phyloP scores from a whole-genome alignment of 2,888 invertebrate genomes.

The Nomada lathburiana region DNA sequence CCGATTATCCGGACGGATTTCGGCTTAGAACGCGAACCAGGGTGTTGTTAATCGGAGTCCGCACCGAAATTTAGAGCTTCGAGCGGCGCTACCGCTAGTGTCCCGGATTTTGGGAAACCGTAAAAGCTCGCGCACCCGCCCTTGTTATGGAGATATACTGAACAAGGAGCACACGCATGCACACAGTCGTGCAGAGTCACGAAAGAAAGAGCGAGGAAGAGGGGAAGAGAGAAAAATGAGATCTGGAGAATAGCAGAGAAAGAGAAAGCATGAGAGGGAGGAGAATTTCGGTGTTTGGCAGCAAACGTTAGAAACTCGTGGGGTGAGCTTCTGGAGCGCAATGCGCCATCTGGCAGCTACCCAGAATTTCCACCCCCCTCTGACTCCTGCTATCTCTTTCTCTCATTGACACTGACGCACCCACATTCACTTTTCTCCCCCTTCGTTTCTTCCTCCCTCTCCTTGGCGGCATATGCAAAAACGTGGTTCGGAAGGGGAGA shows the following conservation, averaged over 20 bases:
- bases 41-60: conserved; percentile 57
- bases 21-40: conserved; percentile 30
- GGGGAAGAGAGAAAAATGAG: neutral
- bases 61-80: conserved; percentile 57
- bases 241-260: neutral
- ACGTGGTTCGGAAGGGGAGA: neutral
- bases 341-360: conserved; percentile 77
- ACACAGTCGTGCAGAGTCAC: neutral
- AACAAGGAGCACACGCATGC: neutral
- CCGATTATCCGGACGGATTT: conserved; percentile 40
- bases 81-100: conserved; percentile 30
- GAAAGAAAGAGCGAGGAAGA: neutral
- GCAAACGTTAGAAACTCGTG: conserved; percentile 68
- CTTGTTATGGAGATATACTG: conserved; percentile 34
- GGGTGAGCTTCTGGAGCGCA: conserved; percentile 72
- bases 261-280: neutral
- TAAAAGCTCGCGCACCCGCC: conserved; percentile 38
- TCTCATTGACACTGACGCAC: conserved; percentile 38
- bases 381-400: conserved; percentile 42
- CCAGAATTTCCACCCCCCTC: conserved; percentile 71
- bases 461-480: conserved; percentile 25
- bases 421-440: conserved; percentile 39
- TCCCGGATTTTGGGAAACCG: conserved; percentile 56
- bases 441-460: conserved; percentile 14
- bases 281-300: conserved; percentile 69